These are phyloP conservation scores for Gorsachius goisagi DNA, from an alignment of 2,113 vertebrate species.

Conservation along the genomic window DNA sequence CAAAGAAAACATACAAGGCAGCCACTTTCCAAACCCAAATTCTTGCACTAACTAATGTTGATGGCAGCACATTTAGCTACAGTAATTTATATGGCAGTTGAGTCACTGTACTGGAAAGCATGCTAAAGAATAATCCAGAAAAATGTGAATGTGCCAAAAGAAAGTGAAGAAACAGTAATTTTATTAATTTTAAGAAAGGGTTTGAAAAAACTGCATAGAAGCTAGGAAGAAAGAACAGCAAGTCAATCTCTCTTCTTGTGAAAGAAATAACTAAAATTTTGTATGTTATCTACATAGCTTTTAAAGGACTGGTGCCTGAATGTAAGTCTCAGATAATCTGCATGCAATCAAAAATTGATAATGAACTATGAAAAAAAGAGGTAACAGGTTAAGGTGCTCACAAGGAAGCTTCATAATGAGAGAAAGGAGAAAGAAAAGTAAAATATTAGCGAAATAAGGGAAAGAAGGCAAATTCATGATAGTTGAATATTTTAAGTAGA, in stretches of 20 bases:
- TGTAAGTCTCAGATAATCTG: neutral
- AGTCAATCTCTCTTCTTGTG: neutral
- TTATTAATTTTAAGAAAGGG: neutral
- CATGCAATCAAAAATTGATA: neutral
- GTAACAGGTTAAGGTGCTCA: neutral
- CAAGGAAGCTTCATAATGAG: neutral
- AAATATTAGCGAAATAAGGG: neutral
- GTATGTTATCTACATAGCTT: neutral
- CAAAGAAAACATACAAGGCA: constrained; percentile 8
- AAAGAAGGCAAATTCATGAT: neutral
- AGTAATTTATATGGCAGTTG: constrained; percentile 21
- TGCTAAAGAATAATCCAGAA: constrained; percentile 23
- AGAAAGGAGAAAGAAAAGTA: neutral
- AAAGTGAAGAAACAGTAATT: neutral
- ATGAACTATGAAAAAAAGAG: neutral
- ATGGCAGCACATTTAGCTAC: constrained; percentile 5
- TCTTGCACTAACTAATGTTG: constrained; percentile 5
- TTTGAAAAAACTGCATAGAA: neutral
- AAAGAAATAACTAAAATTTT: neutral
- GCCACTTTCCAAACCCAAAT: neutral
- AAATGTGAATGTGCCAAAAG: neutral
- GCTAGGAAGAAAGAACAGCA: neutral
- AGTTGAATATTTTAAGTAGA: neutral
- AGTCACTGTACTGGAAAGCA: constrained; percentile 33
- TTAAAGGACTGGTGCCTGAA: neutral